Percentiles rank a stretch among this genome's conserved stretches.
phyloP scores from a whole-genome alignment of 2,113 vertebrate species.

The Microtus ochrogaster region DNA sequence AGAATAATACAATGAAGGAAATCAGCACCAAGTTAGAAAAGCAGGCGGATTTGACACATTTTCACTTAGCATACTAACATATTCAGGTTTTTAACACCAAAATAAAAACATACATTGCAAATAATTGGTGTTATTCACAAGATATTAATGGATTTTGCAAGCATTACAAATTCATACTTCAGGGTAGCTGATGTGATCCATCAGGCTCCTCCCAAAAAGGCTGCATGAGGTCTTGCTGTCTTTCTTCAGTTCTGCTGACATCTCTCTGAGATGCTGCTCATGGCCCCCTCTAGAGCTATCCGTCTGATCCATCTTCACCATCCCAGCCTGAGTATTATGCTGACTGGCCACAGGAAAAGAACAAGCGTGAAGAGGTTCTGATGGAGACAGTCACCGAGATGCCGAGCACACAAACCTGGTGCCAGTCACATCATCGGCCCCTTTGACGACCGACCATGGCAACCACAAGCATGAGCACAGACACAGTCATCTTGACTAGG shows the following conservation, averaged over 20 bases:
- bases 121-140: not conserved
- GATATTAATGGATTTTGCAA: not conserved
- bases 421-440: slow-evolving; percentile 15
- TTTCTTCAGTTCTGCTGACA: not conserved
- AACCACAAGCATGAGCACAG: not conserved
- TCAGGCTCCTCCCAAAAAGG: not conserved
- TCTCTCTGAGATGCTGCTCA: not conserved
- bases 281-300: not conserved
- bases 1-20: not conserved
- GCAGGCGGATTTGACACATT: not conserved
- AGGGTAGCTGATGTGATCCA: not conserved
- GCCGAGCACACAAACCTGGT: not conserved
- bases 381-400: not conserved
- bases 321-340: not conserved
- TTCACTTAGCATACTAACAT: not conserved
- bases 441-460: not conserved
- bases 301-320: not conserved
- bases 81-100: slow-evolving; percentile 5
- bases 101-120: not conserved
- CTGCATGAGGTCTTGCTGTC: fast-evolving
- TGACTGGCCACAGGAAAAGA: not conserved
- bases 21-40: not conserved
- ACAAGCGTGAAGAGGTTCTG: not conserved
- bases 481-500: not conserved
- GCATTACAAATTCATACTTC: not conserved